Percentiles rank a stretch among this genome's conserved stretches.
Conservation (phyloP, 2,113 vertebrate species). For the Engystomops pustulosus region DNA sequence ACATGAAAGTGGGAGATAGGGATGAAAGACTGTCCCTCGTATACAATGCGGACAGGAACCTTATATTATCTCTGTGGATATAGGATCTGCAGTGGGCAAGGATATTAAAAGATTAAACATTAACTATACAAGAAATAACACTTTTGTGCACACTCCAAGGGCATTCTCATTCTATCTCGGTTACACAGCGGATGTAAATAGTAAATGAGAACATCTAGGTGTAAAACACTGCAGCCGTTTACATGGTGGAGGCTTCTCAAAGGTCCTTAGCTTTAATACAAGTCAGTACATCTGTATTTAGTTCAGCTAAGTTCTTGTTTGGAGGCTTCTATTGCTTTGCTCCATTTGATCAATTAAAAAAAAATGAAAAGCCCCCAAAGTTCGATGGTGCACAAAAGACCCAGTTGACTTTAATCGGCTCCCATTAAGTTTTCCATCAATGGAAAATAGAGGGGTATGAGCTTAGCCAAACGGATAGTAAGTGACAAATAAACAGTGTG, state of each 20-base stretch:
- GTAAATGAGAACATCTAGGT: not conserved
- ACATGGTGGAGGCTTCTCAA: not conserved
- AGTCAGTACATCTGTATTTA: no score
- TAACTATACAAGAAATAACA: slow-evolving; percentile 30
- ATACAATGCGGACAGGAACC: slow-evolving; percentile 40
- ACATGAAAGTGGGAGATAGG: slow-evolving; percentile 57
- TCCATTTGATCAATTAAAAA: no score
- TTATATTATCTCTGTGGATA: slow-evolving; percentile 43
- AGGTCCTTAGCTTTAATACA: not conserved
- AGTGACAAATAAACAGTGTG: no score
- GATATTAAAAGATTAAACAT: slow-evolving; percentile 41
- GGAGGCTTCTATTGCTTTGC: no score
- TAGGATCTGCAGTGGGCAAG: slow-evolving; percentile 15
- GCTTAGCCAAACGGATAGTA: no score
- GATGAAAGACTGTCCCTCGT: slow-evolving; percentile 46
- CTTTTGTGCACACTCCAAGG: slow-evolving; percentile 8
- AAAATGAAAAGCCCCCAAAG: no score
- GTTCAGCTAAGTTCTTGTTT: no score
- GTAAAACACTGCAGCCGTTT: not conserved
- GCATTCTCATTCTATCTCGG: not conserved
- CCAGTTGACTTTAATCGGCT: no score
- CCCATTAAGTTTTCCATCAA: no score
- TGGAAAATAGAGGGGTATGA: no score
- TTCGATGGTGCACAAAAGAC: no score
- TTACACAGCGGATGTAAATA: not conserved